phyloP scores from a whole-genome alignment of 2,888 invertebrate species.

The Mesochorus sp. region DNA sequence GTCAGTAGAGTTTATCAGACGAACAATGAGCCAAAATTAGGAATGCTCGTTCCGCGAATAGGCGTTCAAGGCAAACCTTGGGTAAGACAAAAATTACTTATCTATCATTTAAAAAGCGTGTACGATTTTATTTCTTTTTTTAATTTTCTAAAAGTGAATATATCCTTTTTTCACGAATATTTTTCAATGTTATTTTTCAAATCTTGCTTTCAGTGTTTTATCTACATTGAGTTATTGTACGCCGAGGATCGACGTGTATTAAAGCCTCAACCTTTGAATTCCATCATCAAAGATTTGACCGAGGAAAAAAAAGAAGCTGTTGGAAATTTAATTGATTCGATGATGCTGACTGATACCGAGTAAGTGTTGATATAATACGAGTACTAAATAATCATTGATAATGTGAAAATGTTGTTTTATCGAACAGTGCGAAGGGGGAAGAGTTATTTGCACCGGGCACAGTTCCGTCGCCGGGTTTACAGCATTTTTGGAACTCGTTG shows the following conservation, averaged over 20 bases:
- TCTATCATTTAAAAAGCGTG: neutral
- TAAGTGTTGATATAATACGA: neutral
- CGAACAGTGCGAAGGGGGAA: constrained; percentile 8
- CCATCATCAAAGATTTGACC: constrained; percentile 41
- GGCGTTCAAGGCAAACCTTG: constrained; percentile 65
- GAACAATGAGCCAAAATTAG: constrained; percentile 65
- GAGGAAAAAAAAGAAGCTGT: constrained; percentile 51
- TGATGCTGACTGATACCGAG: constrained; percentile 54
- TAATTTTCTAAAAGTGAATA: too few species aligned
- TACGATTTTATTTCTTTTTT: neutral
- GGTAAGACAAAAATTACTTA: constrained; percentile 60
- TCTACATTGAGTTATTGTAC: constrained; percentile 59
- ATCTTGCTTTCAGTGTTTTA: constrained; percentile 52
- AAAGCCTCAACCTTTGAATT: constrained; percentile 43
- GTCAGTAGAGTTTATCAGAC: constrained; percentile 64
- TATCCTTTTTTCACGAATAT: too few species aligned
- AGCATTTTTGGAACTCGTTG: constrained; percentile 71
- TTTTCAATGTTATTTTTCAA: neutral
- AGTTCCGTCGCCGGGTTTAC: constrained; percentile 68
- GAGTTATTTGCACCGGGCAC: constrained; percentile 65
- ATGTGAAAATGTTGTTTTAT: neutral
- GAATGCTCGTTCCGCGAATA: constrained; percentile 67
- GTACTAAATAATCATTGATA: neutral
- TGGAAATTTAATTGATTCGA: constrained; percentile 59
- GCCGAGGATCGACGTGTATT: constrained; percentile 58